Percentiles rank a stretch among this genome's conserved stretches.
Conservation (phyloP, 2,113 vertebrate genomes). For the Semnopithecus entellus region DNA sequence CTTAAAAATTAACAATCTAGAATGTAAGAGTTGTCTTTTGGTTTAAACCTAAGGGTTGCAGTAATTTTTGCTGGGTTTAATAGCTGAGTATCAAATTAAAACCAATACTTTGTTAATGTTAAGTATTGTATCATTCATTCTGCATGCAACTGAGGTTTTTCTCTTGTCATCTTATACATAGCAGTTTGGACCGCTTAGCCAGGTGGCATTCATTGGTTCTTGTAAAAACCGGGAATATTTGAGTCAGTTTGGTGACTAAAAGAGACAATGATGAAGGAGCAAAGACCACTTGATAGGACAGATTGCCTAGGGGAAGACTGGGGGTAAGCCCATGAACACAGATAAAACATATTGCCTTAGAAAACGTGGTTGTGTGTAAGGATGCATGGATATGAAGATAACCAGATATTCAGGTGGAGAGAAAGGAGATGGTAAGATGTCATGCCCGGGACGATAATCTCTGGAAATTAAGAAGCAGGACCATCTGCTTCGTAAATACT, state of each 20-base stretch:
- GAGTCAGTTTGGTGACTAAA: background rate
- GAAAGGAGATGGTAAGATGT: background rate
- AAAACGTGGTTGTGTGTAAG: background rate
- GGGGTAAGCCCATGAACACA: background rate
- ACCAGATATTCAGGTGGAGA: background rate
- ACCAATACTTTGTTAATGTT: background rate
- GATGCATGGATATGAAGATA: background rate
- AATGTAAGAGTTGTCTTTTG: background rate
- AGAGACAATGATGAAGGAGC: background rate
- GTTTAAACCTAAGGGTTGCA: background rate
- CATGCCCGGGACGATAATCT: background rate
- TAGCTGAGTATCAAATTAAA: background rate
- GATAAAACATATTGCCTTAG: background rate
- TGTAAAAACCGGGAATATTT: background rate
- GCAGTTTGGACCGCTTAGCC: background rate
- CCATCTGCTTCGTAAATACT: background rate
- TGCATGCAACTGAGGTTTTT: background rate
- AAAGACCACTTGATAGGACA: background rate
- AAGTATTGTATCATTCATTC: background rate
- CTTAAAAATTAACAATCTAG: background rate
- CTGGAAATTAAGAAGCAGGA: background rate
- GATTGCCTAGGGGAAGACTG: background rate
- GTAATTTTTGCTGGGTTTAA: constrained; percentile 14
- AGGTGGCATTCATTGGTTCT: background rate
- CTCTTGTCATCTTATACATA: background rate